Conservation (phyloP, 1,140 invertebrate genomes). For the Drosophila burlai region DNA sequence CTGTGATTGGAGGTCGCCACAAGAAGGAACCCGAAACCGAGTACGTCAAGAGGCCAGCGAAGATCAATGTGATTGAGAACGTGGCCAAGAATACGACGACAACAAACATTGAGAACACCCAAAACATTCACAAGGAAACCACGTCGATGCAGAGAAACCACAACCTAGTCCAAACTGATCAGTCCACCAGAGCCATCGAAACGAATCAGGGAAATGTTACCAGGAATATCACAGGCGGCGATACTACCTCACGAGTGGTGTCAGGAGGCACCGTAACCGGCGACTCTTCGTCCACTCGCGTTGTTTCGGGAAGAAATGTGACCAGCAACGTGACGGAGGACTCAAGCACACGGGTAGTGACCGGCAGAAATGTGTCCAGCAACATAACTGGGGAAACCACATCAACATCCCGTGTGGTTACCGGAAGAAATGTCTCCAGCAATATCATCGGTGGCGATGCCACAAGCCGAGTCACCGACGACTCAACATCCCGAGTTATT, state of each 20-base stretch:
- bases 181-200: conserved; percentile 42
- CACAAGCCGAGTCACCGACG: conserved; percentile 15
- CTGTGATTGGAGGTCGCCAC: conserved; percentile 71
- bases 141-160: conserved; percentile 67
- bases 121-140: conserved; percentile 73
- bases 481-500: conserved; percentile 17
- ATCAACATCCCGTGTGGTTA: conserved; percentile 22
- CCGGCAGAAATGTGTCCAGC: conserved; percentile 27
- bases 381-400: conserved; percentile 37
- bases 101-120: conserved; percentile 75
- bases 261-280: conserved; percentile 23
- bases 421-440: conserved; percentile 20
- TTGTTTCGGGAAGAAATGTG: conserved; percentile 21
- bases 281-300: conserved; percentile 43
- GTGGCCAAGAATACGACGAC: conserved; percentile 71
- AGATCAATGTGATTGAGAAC: conserved; percentile 81
- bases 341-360: conserved; percentile 24
- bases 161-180: conserved; percentile 57
- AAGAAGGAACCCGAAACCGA: conserved; percentile 83
- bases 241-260: conserved; percentile 15
- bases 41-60: conserved; percentile 75
- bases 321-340: conserved; percentile 39
- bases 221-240: conserved; percentile 9
- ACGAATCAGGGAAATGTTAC: conserved; percentile 31
- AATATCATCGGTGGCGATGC: conserved; percentile 40